Evolutionary conservation across 2,797 vertebrate species (phyloP), one percentile per base, ranked within the genome.

Genomic region (Phyllotis vaccarum): DNA sequence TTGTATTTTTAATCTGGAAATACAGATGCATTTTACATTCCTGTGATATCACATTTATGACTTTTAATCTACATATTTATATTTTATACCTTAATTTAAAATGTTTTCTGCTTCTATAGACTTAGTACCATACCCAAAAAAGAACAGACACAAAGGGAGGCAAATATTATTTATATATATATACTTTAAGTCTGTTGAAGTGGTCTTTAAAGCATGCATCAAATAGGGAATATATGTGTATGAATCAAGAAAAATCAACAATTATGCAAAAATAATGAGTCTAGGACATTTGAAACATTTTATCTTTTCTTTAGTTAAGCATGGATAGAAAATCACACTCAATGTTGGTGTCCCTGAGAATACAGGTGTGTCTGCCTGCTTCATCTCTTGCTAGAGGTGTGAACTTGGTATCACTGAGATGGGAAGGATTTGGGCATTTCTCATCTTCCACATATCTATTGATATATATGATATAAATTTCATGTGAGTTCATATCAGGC

Each of bases 1-100:
- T 90, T 76, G 27, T 58, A 31, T 76, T 94, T 78, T 46, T 68
- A 89, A 21, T 24, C 76, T 80, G 27, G 75, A 89, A 49, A 82
- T 64, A 58, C 2, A 89, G 10, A 22, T 13, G 5, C 4, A 72
- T 58, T 91, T 86, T 46, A 79, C 13, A 31, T 60, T 66, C 27
- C 72, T 37, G 1, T 81, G 5, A 76, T 34, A 79, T 89, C 64
- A 66, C 9, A 31, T 66, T 19, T 70, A 76, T 76, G 37, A 22
- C 5, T 46, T 78, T 90, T 79, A 75, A 13, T 40, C 90, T 80
- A 31, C 2, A 78, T 62, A 66, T 94, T 27, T 86, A 70, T 49
- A 46, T 82, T 93, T 91, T 43, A 46, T 76, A 31, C 70, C 2
- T 21, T 62, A 70, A n/a, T 70, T 56, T 21, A 22, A 43, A 82